Base-by-base conservation (phyloP, 2,888 invertebrate species). In the Frankliniella intonsa region DNA sequence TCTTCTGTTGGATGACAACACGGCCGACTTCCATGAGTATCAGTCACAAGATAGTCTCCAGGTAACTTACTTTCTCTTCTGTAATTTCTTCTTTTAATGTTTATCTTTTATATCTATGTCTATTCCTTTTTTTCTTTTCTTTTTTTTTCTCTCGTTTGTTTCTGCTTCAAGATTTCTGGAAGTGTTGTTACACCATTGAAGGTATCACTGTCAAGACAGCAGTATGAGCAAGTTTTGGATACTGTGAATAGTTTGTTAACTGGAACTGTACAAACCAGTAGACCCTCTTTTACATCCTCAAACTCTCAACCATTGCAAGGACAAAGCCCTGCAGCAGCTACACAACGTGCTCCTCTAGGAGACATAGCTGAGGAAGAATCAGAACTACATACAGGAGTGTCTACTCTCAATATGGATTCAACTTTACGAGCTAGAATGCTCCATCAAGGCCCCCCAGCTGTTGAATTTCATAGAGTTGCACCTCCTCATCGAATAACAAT, bases 201-300 rank as follows among this genome's bases (percentile, higher is more conserved):
- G 88, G 92, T 98, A 62, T 95, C 95, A 0, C 89, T 98, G 81
- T 93, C 95, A 0, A 93, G 96, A 81, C 92, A 92, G 82, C 97
- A 97, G 87, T 98, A 97, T 88, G 95, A 96, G 87, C 97, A 97
- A 88, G 89, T 98, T 80, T 88, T 97, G 83, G 95, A 95, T 85
- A 94, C 95, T 0, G 85, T 90, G 49, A 88, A 90, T 80, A 86
- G 86, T 76, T 82, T 88, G 50, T 85, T 88, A 81, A 86, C 87
- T 12, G 87, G 88, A 51, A 17, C 55, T 50, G 80, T 76, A 11
- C 81, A 38, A 81, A 81, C 19, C 80, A 81, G n/a, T 51, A 83
- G 80, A 80, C 25, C 25, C 12, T 76, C 69, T 25, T 22, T 76
- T 25, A 25, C 12, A 12, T n/a, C 62, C 50, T 25, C 82, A 83